These are phyloP conservation scores for Pseudorasbora parva DNA, from an alignment of 2,113 vertebrate species.

Conservation along the genomic window DNA sequence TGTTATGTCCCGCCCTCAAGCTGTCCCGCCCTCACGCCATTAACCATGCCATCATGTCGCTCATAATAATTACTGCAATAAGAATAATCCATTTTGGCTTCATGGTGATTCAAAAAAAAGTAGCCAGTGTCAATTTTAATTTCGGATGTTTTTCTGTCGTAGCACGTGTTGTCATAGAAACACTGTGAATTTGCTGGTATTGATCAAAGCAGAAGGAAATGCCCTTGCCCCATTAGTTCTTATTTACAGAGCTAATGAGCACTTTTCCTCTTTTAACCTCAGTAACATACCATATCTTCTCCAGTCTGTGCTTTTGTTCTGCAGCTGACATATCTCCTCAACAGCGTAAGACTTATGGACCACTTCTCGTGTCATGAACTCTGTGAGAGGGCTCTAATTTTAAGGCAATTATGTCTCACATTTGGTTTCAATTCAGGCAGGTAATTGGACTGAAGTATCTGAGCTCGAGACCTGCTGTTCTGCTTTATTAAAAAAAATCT, in stretches of 20 bases:
- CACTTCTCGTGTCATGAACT: constrained; percentile 23
- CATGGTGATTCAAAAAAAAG: not conserved
- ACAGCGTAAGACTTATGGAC: not conserved
- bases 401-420: constrained; percentile 13
- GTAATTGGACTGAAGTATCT: constrained; percentile 16
- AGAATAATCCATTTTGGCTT: no score
- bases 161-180: constrained; percentile 66
- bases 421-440: constrained; percentile 8
- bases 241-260: constrained; percentile 35
- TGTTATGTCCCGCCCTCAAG: no score
- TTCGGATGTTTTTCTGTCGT: constrained; percentile 53
- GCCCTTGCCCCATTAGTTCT: constrained; percentile 47
- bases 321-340: not conserved
- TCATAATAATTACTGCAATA: no score
- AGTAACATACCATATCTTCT: not conserved
- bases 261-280: constrained; percentile 29
- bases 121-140: not conserved
- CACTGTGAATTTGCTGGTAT: constrained; percentile 55
- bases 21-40: no score
- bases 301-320: not conserved
- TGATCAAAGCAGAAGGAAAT: constrained; percentile 40
- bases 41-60: no score
- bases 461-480: constrained; percentile 1
- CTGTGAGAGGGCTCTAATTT: constrained; percentile 11
- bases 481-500: not conserved